Evolutionary conservation across 2,113 vertebrate genomes (phyloP).

Genomic region (Notechis scutatus): DNA sequence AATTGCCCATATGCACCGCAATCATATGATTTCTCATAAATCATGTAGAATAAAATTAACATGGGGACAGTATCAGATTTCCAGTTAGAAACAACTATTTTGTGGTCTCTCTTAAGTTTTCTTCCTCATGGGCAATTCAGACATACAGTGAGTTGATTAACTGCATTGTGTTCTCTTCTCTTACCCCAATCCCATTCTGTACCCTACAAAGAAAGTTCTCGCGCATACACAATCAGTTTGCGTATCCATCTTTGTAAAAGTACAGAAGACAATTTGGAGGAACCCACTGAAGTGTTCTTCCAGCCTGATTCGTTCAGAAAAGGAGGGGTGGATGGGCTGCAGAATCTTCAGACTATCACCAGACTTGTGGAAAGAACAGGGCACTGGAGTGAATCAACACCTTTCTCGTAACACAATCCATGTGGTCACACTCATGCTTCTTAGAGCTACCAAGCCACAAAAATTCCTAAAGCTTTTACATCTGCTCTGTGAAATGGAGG

Average conservation of each 20-base stretch:
- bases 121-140: background rate
- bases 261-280: background rate
- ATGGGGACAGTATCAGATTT: background rate
- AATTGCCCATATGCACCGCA: background rate
- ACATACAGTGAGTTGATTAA: background rate
- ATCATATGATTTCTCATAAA: background rate
- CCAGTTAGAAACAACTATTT: background rate
- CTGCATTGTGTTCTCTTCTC: background rate
- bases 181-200: background rate
- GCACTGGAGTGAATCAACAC: constrained; percentile 21
- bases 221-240: background rate
- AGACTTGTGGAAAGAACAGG: background rate
- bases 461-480: background rate
- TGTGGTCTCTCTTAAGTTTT: background rate
- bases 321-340: background rate
- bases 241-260: background rate
- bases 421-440: constrained; percentile 15
- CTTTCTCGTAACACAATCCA: constrained; percentile 24
- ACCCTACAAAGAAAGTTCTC: background rate
- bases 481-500: background rate
- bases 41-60: background rate
- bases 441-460: constrained; percentile 20
- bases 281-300: background rate
- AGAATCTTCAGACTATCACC: background rate
- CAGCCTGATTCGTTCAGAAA: background rate